Evolutionary conservation across 2,797 vertebrate genomes (phyloP).

Genomic region (Microctenopoma lineatum): DNA sequence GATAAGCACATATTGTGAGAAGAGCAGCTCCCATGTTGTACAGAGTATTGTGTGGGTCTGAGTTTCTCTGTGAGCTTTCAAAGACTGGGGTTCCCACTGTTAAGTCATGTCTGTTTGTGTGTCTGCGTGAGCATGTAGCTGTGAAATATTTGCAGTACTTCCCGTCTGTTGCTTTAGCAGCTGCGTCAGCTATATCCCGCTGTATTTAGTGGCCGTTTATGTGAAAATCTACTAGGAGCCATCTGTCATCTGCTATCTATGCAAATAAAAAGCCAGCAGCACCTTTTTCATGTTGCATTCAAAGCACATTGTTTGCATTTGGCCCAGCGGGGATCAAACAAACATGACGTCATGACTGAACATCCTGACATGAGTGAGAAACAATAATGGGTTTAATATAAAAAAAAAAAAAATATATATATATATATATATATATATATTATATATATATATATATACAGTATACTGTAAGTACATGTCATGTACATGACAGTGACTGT

Average conservation of each 20-base stretch:
- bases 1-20: too few species aligned
- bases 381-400: slow-evolving; percentile 14
- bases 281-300: slow-evolving; percentile 65
- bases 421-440: too few species aligned
- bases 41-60: slow-evolving; percentile 21
- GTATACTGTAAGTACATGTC: too few species aligned
- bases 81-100: slow-evolving; percentile 42
- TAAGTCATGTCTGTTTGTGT: slow-evolving; percentile 19
- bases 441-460: too few species aligned
- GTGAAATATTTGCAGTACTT: slow-evolving; percentile 65
- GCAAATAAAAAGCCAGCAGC: slow-evolving; percentile 65
- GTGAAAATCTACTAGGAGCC: slow-evolving; percentile 56
- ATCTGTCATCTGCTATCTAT: slow-evolving; percentile 74
- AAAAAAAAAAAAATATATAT: too few species aligned
- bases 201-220: slow-evolving; percentile 71
- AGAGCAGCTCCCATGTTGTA: too few species aligned
- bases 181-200: slow-evolving; percentile 54
- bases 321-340: slow-evolving; percentile 50
- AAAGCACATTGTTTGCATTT: slow-evolving; percentile 67
- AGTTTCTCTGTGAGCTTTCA: slow-evolving; percentile 29
- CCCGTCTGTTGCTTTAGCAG: slow-evolving; percentile 64
- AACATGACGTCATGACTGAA: slow-evolving; percentile 53
- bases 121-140: slow-evolving; percentile 36
- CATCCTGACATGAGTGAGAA: slow-evolving; percentile 15
- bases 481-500: too few species aligned